phyloP scores from a whole-genome alignment of 2,888 invertebrate genomes.

The Dryobota labecula region DNA sequence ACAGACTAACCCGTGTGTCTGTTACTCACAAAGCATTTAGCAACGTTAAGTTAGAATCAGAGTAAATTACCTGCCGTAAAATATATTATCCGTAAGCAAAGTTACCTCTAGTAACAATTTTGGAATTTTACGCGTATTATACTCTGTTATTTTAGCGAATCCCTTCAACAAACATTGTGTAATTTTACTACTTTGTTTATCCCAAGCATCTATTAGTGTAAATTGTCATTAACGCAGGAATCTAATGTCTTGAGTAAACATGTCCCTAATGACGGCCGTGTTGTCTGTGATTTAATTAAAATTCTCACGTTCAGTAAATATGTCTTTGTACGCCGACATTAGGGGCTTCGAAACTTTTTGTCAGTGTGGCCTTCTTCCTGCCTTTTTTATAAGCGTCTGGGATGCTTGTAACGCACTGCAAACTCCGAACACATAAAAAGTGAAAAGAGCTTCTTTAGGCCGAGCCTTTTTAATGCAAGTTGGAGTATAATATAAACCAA shows the following conservation, averaged over 20 bases:
- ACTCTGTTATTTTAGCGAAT: constrained; percentile 42
- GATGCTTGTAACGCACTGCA: constrained; percentile 52
- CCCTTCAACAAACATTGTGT: constrained; percentile 43
- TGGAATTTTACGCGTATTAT: constrained; percentile 40
- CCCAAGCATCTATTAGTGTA: constrained; percentile 58
- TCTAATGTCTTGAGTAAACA: constrained; percentile 67
- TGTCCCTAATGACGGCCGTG: constrained; percentile 62
- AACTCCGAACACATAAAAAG: constrained; percentile 58
- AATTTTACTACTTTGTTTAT: constrained; percentile 58
- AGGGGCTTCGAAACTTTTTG: constrained; percentile 58
- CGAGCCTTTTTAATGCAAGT: constrained; percentile 49
- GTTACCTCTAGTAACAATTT: constrained; percentile 29
- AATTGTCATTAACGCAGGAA: constrained; percentile 65
- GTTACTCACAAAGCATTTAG: constrained; percentile 11
- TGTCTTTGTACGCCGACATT: constrained; percentile 54
- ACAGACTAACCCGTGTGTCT: background rate
- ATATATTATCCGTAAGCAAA: constrained; percentile 40
- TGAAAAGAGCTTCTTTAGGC: constrained; percentile 39
- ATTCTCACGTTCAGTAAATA: constrained; percentile 62
- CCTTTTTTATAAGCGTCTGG: constrained; percentile 54
- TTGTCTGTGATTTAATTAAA: constrained; percentile 69
- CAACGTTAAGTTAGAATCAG: constrained; percentile 24
- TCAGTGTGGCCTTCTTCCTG: constrained; percentile 52
- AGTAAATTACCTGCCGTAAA: constrained; percentile 31
- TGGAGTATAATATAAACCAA: constrained; percentile 35